A percentile compares a stretch with the other conserved stretches of the same genome.
Evolutionary conservation across 1,140 invertebrate species (phyloP).

Genomic region (Lepidurus arcticus): DNA sequence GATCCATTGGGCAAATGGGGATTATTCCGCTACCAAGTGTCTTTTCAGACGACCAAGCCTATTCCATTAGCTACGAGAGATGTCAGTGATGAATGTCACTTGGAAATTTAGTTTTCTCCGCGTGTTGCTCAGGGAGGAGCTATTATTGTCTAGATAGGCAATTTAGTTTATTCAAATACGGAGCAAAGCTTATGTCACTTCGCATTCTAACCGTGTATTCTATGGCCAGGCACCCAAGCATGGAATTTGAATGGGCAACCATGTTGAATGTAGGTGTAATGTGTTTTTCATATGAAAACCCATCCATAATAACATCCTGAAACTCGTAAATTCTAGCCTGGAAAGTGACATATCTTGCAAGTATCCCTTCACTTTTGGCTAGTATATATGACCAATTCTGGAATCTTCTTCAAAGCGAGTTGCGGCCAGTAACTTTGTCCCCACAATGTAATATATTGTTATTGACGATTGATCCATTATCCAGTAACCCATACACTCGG

Average conservation of each 20-base stretch:
- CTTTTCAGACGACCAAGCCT: not conserved
- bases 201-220: not conserved
- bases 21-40: not conserved
- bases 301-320: not conserved
- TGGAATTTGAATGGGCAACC: not conserved
- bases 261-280: not conserved
- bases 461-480: no score
- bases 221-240: not conserved
- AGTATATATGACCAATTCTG: no score
- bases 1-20: not conserved
- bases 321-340: not conserved
- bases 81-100: not conserved
- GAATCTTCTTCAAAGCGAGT: no score
- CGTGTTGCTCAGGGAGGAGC: not conserved
- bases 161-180: constrained; percentile 8
- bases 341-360: not conserved
- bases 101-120: not conserved
- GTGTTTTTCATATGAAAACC: not conserved
- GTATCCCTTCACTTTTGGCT: no score
- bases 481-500: no score
- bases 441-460: no score
- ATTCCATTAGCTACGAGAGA: not conserved
- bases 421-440: no score
- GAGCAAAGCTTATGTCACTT: not conserved
- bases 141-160: no score